Evolutionary conservation across 2,888 invertebrate species (phyloP), one percentile per base, ranked within the genome.

Genomic region (Germaria angustata): DNA sequence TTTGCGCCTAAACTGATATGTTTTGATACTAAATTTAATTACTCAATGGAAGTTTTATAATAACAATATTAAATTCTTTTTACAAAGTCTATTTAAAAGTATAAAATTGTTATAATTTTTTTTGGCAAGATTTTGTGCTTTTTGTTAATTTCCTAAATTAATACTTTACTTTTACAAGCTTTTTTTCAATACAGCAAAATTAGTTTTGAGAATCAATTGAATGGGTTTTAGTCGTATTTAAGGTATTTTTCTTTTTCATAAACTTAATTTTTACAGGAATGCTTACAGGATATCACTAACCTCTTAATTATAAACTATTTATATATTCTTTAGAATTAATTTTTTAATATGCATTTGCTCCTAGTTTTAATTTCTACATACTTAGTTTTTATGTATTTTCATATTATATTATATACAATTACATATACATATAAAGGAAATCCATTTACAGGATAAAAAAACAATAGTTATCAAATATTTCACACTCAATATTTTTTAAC

Each of bases 251-350:
- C 39, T 44, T 71, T 44, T 28, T 49, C 11, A 39, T 20, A n/a
- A 34, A 61, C 57, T 82, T 71, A 82, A 22, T 28, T 34, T 39
- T 68, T 80, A 77, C 61, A 81, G 85, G 85, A 84, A 85, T 85
- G 85, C 83, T 81, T 84, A 84, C 61, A 85, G 80, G 84, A 81
- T 85, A 85, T 85, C 85, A 85, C 85, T 85, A 85, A 85, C 85
- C 85, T 81, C 84, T 84, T 83, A 84, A 71, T 46, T 46, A 65
- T 78, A 73, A 32, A 57, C 39, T 75, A 73, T 41, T 82, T 34
- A 44, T 63, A 53, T 44, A 66, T 41, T n/a, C 61, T 68, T 71
- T 28, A 53, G 17, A 76, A 63, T 36, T 49, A 41, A 57, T 44
- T 57, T 55, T 36, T 17, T 15, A 53, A 28, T n/a, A 34, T 24